Evolutionary conservation across 1,140 invertebrate genomes (phyloP), one percentile per base, ranked within the genome.

Genomic region (Mycetomoellerius zeteki): DNA sequence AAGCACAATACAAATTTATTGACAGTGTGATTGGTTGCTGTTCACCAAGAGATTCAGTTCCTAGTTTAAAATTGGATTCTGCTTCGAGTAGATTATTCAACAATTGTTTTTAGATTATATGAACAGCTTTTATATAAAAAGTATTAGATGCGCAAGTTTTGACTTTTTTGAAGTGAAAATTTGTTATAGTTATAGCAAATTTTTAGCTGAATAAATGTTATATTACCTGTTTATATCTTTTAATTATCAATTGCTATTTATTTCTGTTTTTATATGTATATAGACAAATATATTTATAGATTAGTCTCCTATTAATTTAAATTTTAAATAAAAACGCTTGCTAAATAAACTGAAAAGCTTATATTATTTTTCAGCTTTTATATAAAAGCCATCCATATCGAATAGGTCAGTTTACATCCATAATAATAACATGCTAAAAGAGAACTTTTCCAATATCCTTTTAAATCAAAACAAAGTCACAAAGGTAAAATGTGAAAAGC

Each of bases 361-460:
- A 73, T 56, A 73, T 73, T 56, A 21, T 75, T 58, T 75, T 2
- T 75, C 6, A 37, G 16, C 30, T 75, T 76, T 37, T 60, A 24
- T 19, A 76, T 58, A 27, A 76, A 76, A 75, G 14, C n/a, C n/a
- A 60, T 6, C n/a, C 33, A 16, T 43, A 60, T 76, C 30, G 30
- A 75, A 43, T 60, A 76, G 54, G 37, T 76, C 8, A 76, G n/a
- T 56, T 30, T 60, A 60, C 21, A 21, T 67, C 27, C 27, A 47
- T 33, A 16, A 21, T 80, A 67, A 67, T 56, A 52, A 67, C 24
- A 21, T 50, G 33, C 33, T 76, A 30, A 65, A 52, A 30, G 27
- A 37, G 62, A 33, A 33, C n/a, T 58, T 65, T 65, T 47, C 12
- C 76, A 67, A 67, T 67, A 67, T 80, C 19, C 76, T n/a, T 80